Evolutionary conservation across 1,140 invertebrate species (phyloP).

Genomic region (Littorina saxatilis): DNA sequence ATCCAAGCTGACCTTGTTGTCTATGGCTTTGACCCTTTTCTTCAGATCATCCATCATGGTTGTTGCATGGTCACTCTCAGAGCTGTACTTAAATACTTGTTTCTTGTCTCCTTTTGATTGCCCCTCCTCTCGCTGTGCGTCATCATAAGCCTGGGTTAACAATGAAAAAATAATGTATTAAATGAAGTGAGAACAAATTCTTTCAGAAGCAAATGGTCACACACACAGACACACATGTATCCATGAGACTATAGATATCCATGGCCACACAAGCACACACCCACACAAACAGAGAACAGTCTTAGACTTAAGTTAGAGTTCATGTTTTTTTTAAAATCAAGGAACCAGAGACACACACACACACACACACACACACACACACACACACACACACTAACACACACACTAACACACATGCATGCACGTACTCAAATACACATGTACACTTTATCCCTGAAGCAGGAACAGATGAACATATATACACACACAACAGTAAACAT

Average conservation of each 20-base stretch:
- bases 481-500: neutral
- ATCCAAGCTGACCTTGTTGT: constrained; percentile 3
- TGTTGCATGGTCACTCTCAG: constrained; percentile 41
- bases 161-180: neutral
- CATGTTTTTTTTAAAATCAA: too few relatives aligned
- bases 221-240: neutral
- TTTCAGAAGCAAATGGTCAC: too few relatives aligned
- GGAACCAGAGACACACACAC: neutral
- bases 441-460: neutral
- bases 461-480: neutral
- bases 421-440: neutral
- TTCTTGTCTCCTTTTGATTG: constrained; percentile 31
- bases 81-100: constrained; percentile 29
- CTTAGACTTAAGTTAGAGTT: too few relatives aligned
- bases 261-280: neutral
- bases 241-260: neutral
- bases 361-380: neutral
- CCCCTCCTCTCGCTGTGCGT: constrained; percentile 15
- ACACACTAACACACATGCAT: too few relatives aligned
- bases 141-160: constrained; percentile 19
- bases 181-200: neutral
- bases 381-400: too few relatives aligned
- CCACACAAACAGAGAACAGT: neutral
- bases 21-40: constrained; percentile 36
- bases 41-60: constrained; percentile 40